A percentile compares a stretch with the other conserved stretches of the same genome.
phyloP scores from a whole-genome alignment of 2,113 vertebrate species.

The Thamnophis sirtalis region DNA sequence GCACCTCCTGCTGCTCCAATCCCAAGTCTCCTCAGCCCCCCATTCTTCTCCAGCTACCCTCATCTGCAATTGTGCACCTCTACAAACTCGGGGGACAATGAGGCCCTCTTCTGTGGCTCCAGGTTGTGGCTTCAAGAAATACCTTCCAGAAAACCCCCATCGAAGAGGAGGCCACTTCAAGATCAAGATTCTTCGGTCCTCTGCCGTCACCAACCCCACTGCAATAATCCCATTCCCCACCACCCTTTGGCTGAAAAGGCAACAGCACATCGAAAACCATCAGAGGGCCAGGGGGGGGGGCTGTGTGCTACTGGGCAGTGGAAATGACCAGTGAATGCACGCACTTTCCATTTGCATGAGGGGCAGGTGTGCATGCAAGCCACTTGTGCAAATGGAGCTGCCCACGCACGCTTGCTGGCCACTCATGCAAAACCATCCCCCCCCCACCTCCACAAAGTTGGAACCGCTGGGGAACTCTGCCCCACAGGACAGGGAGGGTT shows the following conservation, averaged over 20 bases:
- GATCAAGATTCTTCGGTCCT: no score
- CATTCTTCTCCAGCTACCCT: neutral
- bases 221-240: neutral
- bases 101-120: neutral
- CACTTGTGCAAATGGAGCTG: neutral
- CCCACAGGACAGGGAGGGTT: neutral
- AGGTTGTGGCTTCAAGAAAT: neutral
- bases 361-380: no score
- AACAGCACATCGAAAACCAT: neutral
- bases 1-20: neutral
- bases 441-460: neutral
- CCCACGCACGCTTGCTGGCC: neutral
- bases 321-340: fast-evolving
- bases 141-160: neutral
- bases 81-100: no score
- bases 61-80: neutral
- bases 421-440: neutral
- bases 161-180: neutral
- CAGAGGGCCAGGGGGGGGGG: neutral
- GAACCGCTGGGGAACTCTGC: no score
- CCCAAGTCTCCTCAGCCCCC: no score
- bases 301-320: no score
- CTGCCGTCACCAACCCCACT: neutral
- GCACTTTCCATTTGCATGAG: no score
- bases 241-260: neutral